Conservation (phyloP, 2,797 vertebrate species). For the Botia kubotai region DNA sequence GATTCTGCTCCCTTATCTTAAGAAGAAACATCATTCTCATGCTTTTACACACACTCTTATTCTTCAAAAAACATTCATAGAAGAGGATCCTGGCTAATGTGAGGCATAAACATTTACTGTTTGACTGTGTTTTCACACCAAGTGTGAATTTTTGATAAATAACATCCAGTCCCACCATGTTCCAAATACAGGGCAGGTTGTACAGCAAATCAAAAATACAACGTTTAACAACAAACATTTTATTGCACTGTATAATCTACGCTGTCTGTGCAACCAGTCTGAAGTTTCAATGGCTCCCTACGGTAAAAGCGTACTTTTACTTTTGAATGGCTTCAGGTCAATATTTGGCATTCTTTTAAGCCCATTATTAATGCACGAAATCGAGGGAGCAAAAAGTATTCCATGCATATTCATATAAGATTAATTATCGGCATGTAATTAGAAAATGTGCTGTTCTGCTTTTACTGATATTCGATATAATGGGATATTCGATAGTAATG, state of each 20-base stretch:
- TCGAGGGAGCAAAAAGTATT: not conserved
- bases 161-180: too few species aligned
- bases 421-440: not conserved
- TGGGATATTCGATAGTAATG: not conserved
- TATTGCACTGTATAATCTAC: too few species aligned
- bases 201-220: too few species aligned
- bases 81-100: not conserved
- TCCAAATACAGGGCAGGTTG: too few species aligned
- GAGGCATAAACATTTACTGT: not conserved
- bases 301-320: too few species aligned
- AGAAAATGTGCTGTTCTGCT: not conserved
- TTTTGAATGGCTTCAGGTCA: too few species aligned
- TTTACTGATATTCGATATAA: not conserved
- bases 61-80: not conserved
- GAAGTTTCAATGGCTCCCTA: not conserved
- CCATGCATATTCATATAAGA: not conserved
- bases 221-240: too few species aligned
- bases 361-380: not conserved
- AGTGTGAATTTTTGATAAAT: too few species aligned
- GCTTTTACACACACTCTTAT: not conserved
- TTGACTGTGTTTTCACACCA: too few species aligned
- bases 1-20: constrained; percentile 95
- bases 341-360: not conserved
- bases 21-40: not conserved
- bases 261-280: not conserved